These are phyloP conservation scores for Patiria pectinifera DNA, from an alignment of 53 echinoderm and acorn worm species.

Conservation along the genomic window DNA sequence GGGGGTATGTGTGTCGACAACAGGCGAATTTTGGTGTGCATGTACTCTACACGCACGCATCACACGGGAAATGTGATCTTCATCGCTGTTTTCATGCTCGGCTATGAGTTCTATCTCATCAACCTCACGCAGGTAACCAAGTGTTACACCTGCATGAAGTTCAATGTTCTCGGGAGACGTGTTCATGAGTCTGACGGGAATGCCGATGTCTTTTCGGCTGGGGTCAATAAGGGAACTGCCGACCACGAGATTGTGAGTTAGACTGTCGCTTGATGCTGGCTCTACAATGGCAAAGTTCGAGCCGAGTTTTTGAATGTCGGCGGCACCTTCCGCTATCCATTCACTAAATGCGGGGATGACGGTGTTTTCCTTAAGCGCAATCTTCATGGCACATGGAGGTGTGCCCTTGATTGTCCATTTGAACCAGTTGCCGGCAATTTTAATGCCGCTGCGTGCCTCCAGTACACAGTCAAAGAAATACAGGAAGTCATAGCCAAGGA, in stretches of 20 bases:
- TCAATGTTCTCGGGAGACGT: background rate
- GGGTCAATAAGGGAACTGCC: constrained; percentile 32
- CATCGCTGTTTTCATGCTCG: background rate
- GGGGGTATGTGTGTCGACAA: background rate
- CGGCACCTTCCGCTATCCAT: constrained; percentile 15
- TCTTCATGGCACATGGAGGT: background rate
- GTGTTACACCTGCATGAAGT: constrained; percentile 43
- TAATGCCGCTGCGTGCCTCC: constrained; percentile 32
- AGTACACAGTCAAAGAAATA: constrained; percentile 41
- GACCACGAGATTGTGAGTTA: background rate
- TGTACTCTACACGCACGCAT: constrained; percentile 20
- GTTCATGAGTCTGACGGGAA: constrained; percentile 71
- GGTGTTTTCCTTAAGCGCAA: constrained; percentile 2
- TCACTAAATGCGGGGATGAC: constrained; percentile 40
- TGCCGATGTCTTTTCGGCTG: constrained; percentile 48
- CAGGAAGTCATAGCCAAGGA: constrained; percentile 50
- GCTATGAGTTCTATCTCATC: background rate
- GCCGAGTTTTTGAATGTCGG: background rate
- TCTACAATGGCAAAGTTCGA: background rate
- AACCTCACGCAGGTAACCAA: constrained; percentile 37
- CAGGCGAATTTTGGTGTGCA: background rate
- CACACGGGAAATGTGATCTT: background rate
- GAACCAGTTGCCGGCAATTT: background rate
- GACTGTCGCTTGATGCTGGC: background rate
- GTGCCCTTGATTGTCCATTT: constrained; percentile 23